phyloP scores from a whole-genome alignment of 1,140 invertebrate genomes.

The Cecropterus lyciades region DNA sequence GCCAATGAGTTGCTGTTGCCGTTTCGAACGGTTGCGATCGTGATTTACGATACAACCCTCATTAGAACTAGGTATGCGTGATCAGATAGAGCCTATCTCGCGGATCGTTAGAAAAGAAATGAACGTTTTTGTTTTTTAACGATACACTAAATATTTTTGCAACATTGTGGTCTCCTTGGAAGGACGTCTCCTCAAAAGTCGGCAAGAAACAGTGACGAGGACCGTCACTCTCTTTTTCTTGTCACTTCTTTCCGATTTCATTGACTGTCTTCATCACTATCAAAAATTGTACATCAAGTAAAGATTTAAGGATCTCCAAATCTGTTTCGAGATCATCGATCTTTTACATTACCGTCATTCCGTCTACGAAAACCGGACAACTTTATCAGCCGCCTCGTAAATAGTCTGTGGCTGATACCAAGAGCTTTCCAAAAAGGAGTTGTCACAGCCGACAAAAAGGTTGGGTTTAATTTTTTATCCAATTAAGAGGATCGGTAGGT shows the following conservation, averaged over 20 bases:
- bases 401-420: slow-evolving; percentile 35
- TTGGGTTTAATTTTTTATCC: slow-evolving; percentile 64
- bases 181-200: too few species aligned
- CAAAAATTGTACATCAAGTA: neutral
- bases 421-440: slow-evolving; percentile 45
- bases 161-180: too few species aligned
- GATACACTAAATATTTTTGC: too few species aligned
- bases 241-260: too few species aligned
- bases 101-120: too few species aligned
- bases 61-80: neutral
- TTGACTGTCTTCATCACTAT: too few species aligned
- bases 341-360: neutral
- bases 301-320: neutral
- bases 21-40: slow-evolving; percentile 10
- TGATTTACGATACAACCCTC: slow-evolving; percentile 4
- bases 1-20: slow-evolving; percentile 11
- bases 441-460: slow-evolving; percentile 50
- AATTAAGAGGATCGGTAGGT: slow-evolving; percentile 54
- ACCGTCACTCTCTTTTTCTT: too few species aligned
- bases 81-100: neutral
- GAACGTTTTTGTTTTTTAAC: too few species aligned
- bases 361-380: slow-evolving; percentile 4
- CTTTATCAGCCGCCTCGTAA: slow-evolving; percentile 33
- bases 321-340: neutral
- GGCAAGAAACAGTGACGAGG: too few species aligned